Conservation (phyloP, 2,888 invertebrate genomes). For the Drosophila nigricruria region DNA sequence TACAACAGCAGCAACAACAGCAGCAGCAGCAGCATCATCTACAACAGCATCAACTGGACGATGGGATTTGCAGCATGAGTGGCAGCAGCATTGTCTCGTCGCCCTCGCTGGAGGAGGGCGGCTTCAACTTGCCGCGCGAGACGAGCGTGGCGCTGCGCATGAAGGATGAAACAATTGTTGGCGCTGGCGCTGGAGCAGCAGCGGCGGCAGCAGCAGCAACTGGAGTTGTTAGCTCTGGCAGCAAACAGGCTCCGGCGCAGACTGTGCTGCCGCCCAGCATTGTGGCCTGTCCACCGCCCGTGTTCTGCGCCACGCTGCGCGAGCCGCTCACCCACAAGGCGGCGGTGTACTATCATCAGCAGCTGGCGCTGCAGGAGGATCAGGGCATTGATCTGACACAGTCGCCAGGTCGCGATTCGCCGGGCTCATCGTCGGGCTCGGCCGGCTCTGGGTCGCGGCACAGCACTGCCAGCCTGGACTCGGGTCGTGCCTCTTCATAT, state of each 20-base stretch:
- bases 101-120: constrained; percentile 85
- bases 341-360: constrained; percentile 92
- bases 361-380: constrained; percentile 93
- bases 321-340: constrained; percentile 91
- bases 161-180: constrained; percentile 76
- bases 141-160: constrained; percentile 84
- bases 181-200: constrained; percentile 72
- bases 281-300: constrained; percentile 88
- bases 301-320: constrained; percentile 87
- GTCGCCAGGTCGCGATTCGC: constrained; percentile 97
- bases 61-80: constrained; percentile 82
- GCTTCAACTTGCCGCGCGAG: constrained; percentile 85
- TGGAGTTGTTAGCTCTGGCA: constrained; percentile 65
- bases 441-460: constrained; percentile 95
- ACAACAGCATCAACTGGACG: constrained; percentile 73
- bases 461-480: constrained; percentile 94
- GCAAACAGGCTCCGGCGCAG: constrained; percentile 84
- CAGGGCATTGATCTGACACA: constrained; percentile 95
- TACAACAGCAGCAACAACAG: constrained; percentile 64
- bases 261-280: constrained; percentile 84
- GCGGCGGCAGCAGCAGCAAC: constrained; percentile 55
- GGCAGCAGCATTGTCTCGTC: constrained; percentile 84
- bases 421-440: constrained; percentile 94
- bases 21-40: constrained; percentile 60
- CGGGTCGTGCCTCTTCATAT: constrained; percentile 95